A percentile compares a stretch with the other conserved stretches of the same genome.
Conservation (phyloP, 1,140 invertebrate species). For the Zaprionus lachaisei region DNA sequence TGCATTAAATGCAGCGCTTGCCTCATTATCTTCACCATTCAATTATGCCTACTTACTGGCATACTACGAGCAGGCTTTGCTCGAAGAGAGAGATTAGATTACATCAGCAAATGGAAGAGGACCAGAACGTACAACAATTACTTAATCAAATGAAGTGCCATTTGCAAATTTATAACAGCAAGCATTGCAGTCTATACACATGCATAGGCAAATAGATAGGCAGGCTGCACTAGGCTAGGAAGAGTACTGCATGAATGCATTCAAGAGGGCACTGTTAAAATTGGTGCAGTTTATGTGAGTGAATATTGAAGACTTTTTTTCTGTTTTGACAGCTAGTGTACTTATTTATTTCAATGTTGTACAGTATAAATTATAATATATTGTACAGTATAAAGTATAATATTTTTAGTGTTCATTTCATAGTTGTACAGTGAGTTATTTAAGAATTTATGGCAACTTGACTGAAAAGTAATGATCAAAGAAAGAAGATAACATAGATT, state of each 20-base stretch:
- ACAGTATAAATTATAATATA: too few species aligned
- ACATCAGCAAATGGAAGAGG: slow-evolving; percentile 19
- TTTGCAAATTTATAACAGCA: slow-evolving; percentile 66
- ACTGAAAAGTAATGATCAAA: too few species aligned
- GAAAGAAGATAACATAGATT: too few species aligned
- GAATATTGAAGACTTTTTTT: too few species aligned
- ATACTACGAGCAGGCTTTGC: neutral
- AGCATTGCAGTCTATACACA: neutral
- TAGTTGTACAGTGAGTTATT: too few species aligned
- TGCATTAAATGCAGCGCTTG: neutral
- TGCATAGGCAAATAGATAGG: neutral
- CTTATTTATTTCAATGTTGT: too few species aligned
- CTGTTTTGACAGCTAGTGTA: too few species aligned
- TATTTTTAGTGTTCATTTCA: too few species aligned
- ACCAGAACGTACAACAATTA: slow-evolving; percentile 57
- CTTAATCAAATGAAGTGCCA: slow-evolving; percentile 65
- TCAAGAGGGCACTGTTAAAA: slow-evolving; percentile 14
- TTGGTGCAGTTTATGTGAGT: neutral
- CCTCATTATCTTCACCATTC: neutral
- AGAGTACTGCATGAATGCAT: too few species aligned
- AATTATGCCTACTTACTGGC: neutral
- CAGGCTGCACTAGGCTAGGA: neutral
- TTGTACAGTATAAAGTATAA: too few species aligned
- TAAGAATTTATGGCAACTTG: too few species aligned
- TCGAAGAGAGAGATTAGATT: neutral